phyloP scores from a whole-genome alignment of 2,113 vertebrate genomes.

The Candoia aspera region DNA sequence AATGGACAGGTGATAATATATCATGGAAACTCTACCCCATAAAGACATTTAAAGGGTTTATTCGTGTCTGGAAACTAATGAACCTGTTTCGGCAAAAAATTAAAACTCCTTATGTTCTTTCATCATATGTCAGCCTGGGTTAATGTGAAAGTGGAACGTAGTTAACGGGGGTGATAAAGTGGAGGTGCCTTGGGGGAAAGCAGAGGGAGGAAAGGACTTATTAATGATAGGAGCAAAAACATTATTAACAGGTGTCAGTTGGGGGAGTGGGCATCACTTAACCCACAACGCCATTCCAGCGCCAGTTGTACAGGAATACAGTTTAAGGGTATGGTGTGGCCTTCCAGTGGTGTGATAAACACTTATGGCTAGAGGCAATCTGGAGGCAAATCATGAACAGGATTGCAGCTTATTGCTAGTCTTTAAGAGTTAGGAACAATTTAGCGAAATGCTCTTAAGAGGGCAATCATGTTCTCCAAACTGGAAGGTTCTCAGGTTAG shows the following conservation, averaged over 20 bases:
- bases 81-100: slow-evolving; percentile 76
- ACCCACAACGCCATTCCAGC: slow-evolving; percentile 11
- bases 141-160: slow-evolving; percentile 67
- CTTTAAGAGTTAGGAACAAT: slow-evolving; percentile 41
- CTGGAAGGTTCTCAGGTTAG: not conserved
- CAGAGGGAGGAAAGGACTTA: slow-evolving; percentile 19
- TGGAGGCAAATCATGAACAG: not conserved
- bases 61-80: slow-evolving; percentile 73
- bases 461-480: not conserved
- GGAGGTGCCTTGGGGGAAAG: slow-evolving; percentile 48
- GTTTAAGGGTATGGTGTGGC: slow-evolving; percentile 34
- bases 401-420: slow-evolving; percentile 46
- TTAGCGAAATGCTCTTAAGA: not conserved
- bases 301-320: slow-evolving; percentile 32
- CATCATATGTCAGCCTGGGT: slow-evolving; percentile 69
- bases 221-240: slow-evolving; percentile 55
- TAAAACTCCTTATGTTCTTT: slow-evolving; percentile 74
- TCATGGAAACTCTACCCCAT: slow-evolving; percentile 71
- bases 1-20: slow-evolving; percentile 80
- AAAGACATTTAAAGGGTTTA: slow-evolving; percentile 74
- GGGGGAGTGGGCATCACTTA: slow-evolving; percentile 26
- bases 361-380: no score
- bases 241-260: slow-evolving; percentile 12
- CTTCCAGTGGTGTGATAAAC: not conserved
- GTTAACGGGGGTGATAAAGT: slow-evolving; percentile 73